These are phyloP conservation scores for Polietes domitor DNA, from an alignment of 2,888 invertebrate genomes.

Conservation along the genomic window DNA sequence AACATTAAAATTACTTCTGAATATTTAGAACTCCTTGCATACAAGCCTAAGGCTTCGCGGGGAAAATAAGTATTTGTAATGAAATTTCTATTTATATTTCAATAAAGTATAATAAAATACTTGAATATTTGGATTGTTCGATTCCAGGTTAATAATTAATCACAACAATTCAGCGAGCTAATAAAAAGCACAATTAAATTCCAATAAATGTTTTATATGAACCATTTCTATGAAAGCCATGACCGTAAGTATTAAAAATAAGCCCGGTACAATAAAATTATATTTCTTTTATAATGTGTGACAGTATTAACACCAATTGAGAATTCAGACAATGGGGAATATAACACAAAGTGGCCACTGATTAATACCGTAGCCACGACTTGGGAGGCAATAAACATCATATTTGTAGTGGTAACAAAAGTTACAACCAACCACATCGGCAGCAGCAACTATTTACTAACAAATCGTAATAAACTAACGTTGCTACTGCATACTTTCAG, in stretches of 20 bases:
- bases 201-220: background rate
- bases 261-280: background rate
- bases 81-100: no score
- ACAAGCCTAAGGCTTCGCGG: no score
- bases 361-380: background rate
- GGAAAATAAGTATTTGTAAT: no score
- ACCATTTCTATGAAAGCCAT: constrained; percentile 9
- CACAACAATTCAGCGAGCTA: no score
- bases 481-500: background rate
- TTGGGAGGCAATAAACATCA: background rate
- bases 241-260: background rate
- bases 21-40: no score
- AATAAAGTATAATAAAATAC: no score
- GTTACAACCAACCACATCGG: background rate
- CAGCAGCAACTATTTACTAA: background rate
- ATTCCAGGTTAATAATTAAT: no score
- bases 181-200: background rate
- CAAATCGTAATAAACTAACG: background rate
- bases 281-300: constrained; percentile 14
- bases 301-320: constrained; percentile 15
- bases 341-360: background rate
- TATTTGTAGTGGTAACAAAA: background rate
- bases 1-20: no score
- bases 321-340: background rate
- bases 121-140: no score